Conservation (phyloP, 1,140 invertebrate species). For the Caenorhabditis brenneri region DNA sequence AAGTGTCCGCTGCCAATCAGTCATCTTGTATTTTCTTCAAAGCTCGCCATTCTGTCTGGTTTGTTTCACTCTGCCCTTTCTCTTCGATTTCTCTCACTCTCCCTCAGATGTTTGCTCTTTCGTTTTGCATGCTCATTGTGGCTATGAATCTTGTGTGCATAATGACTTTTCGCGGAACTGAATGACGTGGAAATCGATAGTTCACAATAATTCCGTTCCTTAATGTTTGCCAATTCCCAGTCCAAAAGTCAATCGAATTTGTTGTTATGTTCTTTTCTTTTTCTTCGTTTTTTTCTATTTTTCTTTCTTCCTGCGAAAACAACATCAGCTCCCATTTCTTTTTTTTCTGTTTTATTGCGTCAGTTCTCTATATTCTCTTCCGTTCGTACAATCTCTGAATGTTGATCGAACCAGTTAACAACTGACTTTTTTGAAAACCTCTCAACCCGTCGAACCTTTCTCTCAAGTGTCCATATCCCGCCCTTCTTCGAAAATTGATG, state of each 20-base stretch:
- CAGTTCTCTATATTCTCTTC: slow-evolving; percentile 3
- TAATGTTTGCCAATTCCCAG: background rate
- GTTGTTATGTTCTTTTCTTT: slow-evolving; percentile 15
- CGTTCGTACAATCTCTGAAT: background rate
- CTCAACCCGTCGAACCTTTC: background rate
- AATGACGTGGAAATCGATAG: slow-evolving; percentile 35
- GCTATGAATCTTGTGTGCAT: background rate
- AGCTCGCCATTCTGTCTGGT: background rate
- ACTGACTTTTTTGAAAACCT: slow-evolving; percentile 16
- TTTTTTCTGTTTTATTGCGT: slow-evolving; percentile 20
- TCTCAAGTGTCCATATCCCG: slow-evolving; percentile 1
- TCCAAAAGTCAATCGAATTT: background rate
- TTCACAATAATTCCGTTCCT: slow-evolving; percentile 6
- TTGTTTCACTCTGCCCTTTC: background rate
- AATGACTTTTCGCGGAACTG: background rate
- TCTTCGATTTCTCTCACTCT: background rate
- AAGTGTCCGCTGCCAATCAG: background rate
- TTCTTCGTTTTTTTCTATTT: background rate
- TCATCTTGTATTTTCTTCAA: background rate
- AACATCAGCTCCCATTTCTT: background rate
- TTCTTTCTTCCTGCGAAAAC: background rate
- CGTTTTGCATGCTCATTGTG: background rate
- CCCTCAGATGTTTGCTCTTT: background rate
- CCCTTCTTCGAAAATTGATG: slow-evolving; percentile 5
- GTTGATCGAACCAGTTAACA: slow-evolving; percentile 29